phyloP scores from a whole-genome alignment of 2,888 invertebrate genomes.

The Sericinus montela region DNA sequence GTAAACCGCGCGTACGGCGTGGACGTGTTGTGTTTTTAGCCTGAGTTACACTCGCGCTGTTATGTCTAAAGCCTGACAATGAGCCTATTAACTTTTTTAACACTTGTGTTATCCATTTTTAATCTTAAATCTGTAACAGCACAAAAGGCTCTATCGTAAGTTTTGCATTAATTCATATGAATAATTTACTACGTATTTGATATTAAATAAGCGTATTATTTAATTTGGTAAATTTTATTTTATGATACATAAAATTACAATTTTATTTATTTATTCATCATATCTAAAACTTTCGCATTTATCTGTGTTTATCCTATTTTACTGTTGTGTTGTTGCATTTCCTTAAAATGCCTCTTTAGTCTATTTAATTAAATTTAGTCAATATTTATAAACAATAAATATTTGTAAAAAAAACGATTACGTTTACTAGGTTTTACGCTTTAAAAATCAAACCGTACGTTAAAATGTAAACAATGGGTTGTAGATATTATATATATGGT shows the following conservation, averaged over 20 bases:
- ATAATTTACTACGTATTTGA: too few relatives aligned
- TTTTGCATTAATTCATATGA: background rate
- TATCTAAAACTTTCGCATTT: too few relatives aligned
- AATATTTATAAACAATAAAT: too few relatives aligned
- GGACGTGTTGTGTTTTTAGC: conserved; percentile 47
- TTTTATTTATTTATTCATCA: too few relatives aligned
- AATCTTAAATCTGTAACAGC: conserved; percentile 40
- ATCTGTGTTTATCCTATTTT: too few relatives aligned
- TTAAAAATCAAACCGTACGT: background rate
- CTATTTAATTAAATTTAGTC: too few relatives aligned
- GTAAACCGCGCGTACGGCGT: conserved; percentile 55
- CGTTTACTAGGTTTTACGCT: background rate
- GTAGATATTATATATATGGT: conserved; percentile 12
- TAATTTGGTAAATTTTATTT: too few relatives aligned
- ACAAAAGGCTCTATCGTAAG: conserved; percentile 44
- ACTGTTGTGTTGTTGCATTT: too few relatives aligned
- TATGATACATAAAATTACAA: too few relatives aligned
- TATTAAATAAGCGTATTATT: too few relatives aligned
- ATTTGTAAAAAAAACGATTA: too few relatives aligned
- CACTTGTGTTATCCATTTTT: conserved; percentile 40
- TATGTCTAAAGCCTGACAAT: conserved; percentile 54
- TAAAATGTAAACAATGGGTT: conserved; percentile 16
- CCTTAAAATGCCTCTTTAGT: too few relatives aligned
- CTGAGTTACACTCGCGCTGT: conserved; percentile 37
- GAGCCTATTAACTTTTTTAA: conserved; percentile 47